Evolutionary conservation across 2,888 invertebrate species (phyloP).

Genomic region (Thecocarcelia acutangulata): DNA sequence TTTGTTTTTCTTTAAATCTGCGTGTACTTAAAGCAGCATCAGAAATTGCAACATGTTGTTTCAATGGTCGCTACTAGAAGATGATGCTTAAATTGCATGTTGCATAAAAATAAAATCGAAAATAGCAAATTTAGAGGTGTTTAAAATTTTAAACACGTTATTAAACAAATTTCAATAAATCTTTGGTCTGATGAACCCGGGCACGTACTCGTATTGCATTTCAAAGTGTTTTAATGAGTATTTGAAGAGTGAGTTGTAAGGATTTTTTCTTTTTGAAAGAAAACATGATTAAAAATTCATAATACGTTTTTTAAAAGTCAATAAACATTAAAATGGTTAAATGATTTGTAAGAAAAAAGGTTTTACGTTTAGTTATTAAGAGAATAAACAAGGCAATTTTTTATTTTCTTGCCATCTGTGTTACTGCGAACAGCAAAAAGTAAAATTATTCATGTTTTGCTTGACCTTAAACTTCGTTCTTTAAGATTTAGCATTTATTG

Average conservation of each 20-base stretch:
- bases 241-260: not conserved
- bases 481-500: too few species aligned
- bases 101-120: slow-evolving; percentile 61
- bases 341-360: too few species aligned
- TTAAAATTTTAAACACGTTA: slow-evolving; percentile 46
- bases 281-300: not conserved
- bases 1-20: slow-evolving; percentile 9
- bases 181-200: slow-evolving; percentile 62
- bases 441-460: too few species aligned
- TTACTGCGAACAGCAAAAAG: too few species aligned
- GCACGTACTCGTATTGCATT: not conserved
- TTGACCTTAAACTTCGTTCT: too few species aligned
- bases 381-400: too few species aligned
- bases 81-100: slow-evolving; percentile 66
- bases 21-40: slow-evolving; percentile 55
- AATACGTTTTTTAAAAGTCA: too few species aligned
- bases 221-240: not conserved
- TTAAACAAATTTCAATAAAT: slow-evolving; percentile 33
- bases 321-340: too few species aligned
- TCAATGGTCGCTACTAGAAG: not conserved
- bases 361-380: too few species aligned
- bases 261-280: not conserved
- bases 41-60: slow-evolving; percentile 25
- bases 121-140: slow-evolving; percentile 48
- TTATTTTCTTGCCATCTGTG: too few species aligned